Base-by-base conservation (phyloP, 2,113 vertebrate genomes). In the Tragulus kanchil region DNA sequence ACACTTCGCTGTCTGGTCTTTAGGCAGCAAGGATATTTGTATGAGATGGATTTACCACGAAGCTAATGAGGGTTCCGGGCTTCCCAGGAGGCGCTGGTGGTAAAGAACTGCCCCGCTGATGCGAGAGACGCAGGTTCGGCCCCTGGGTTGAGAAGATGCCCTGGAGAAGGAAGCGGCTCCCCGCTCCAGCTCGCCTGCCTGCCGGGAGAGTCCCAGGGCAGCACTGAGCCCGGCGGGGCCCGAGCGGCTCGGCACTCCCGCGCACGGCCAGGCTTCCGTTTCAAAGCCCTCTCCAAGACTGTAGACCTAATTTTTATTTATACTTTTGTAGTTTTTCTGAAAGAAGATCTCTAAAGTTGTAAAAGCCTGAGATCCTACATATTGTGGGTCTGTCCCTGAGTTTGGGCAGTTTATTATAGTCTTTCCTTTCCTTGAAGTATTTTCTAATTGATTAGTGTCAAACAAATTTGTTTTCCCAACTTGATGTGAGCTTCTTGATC, bases 371-470 rank as follows among this genome's bases (percentile, higher is more conserved):
- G 69, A 1, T 21, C 4, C 65, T 67, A 64, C 8, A 8, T 28
- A 67, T 75, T 85, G 31, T 56, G 58, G 36, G 45, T 79, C 28
- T 69, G 13, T 2, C 9, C 25, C 56, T 87, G 59, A 65, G 81
- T 89, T 67, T n/a, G 85, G 28, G 21, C 59, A 89, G 48, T 92
- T 67, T 67, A n/a, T 93, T 82, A 15, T 83, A 56, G 73, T 85
- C 3, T 89, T 90, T 83, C 45, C 59, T 89, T 87, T 87, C 23
- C 59, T 13, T 78, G 19, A 85, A 81, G 21, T 61, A 42, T 94
- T 92, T 95, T 81, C 26, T 56, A 91, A 89, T 15, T 89, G 12
- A 23, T 54, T 96, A 93, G 54, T 89, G 15, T 48, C 26, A 12
- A 3, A 82, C 8, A 28, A 75, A 85, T 62, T 93, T 67, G 15